Evolutionary conservation across 2,113 vertebrate genomes (phyloP).

Genomic region (Monopterus albus): DNA sequence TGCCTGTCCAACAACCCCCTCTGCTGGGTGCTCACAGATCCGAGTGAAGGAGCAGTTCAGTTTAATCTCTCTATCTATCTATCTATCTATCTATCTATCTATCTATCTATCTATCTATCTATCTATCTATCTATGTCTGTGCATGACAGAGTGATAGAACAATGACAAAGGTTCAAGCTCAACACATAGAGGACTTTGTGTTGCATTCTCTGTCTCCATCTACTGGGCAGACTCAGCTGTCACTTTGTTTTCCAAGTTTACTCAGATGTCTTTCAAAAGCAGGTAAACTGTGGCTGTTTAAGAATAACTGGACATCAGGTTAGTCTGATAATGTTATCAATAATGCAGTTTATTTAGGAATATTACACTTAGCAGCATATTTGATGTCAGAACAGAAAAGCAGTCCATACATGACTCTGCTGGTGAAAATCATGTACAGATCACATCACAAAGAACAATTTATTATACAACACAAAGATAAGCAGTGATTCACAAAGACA

Average conservation of each 20-base stretch:
- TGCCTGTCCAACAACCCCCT: slow-evolving; percentile 68
- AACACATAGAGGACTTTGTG: not conserved
- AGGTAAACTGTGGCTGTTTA: not conserved
- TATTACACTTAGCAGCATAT: too few relatives aligned
- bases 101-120: too few relatives aligned
- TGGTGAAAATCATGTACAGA: not conserved
- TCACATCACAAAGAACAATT: slow-evolving; percentile 22
- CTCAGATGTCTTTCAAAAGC: not conserved
- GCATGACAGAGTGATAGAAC: too few relatives aligned
- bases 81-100: too few relatives aligned
- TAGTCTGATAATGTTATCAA: not conserved
- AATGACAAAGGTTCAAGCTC: too few relatives aligned
- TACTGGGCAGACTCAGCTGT: slow-evolving; percentile 60
- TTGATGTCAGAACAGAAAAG: not conserved
- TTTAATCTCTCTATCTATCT: not conserved
- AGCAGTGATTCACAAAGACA: slow-evolving; percentile 57
- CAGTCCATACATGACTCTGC: not conserved
- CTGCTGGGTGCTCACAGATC: slow-evolving; percentile 61
- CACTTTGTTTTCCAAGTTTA: not conserved
- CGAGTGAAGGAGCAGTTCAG: not conserved
- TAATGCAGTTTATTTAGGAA: not conserved
- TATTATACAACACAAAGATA: slow-evolving; percentile 56
- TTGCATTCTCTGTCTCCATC: slow-evolving; percentile 78
- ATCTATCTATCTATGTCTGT: too few relatives aligned
- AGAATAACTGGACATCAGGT: not conserved